Conservation (phyloP, 2,888 invertebrate genomes). For the Drosophila anomalipes region DNA sequence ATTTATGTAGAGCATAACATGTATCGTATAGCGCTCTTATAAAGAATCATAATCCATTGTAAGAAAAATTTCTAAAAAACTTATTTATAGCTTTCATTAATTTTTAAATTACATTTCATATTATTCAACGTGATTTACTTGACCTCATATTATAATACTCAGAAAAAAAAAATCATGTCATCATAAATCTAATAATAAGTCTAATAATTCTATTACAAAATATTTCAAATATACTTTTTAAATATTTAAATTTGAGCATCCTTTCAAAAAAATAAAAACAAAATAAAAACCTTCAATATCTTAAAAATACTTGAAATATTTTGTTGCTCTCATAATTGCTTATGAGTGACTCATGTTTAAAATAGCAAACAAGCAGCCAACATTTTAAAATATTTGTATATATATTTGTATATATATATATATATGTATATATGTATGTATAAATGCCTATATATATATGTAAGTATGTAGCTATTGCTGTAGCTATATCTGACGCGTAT, state of each 20-base stretch:
- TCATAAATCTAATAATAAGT: background rate
- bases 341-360: slow-evolving; percentile 57
- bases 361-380: slow-evolving; percentile 66
- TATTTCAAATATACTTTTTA: background rate
- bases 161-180: background rate
- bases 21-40: background rate
- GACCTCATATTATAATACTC: background rate
- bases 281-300: background rate
- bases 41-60: no score
- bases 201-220: background rate
- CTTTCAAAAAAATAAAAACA: background rate
- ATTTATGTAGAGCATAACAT: background rate
- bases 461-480: slow-evolving; percentile 19
- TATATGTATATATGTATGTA: background rate
- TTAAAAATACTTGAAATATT: slow-evolving; percentile 41
- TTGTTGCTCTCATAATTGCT: slow-evolving; percentile 31
- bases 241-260: background rate
- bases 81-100: background rate
- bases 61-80: background rate
- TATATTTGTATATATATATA: slow-evolving; percentile 7
- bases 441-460: background rate
- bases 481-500: slow-evolving; percentile 48
- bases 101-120: background rate
- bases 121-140: background rate
- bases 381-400: slow-evolving; percentile 59